Evolutionary conservation across 92 coral and sea anemone genomes (phyloP), one percentile per base, ranked within the genome.

Genomic region (Bergia sp.): DNA sequence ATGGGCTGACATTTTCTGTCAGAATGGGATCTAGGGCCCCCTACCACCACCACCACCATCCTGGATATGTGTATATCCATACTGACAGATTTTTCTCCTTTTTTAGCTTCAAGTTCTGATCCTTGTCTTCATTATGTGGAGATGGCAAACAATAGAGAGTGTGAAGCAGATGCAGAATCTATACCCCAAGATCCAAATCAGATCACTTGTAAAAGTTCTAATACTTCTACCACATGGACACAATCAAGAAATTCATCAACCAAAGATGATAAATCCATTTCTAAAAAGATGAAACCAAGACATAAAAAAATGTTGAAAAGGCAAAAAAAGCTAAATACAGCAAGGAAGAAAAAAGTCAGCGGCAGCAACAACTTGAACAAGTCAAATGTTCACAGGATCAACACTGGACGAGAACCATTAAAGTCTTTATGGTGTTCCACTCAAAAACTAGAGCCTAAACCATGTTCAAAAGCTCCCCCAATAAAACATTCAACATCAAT

Each of bases 201-300:
- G 55, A 7, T 5, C 77, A 21, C 50, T 45, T 57, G 67, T 23
- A 88, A 16, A 37, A 73, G 38, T 7, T 82, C 61, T 61, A 69
- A 76, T 75, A 88, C 83, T 80, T 58, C 88, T 77, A 58, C 21
- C 5, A 37, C 80, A 41, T 44, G 37, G 18, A 23, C 5, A 72
- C 80, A 92, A 39, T 81, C 86, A 77, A 89, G 74, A 80, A 90
- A 86, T 64, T 83, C 69, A 7, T 45, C 74, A 69, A 78, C 53
- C 44, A 53, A 93, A 85, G 86, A 81, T 79, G 85, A 84, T 71
- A 73, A 81, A 90, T 47, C 79, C 90, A 50, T 90, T 93, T 71
- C 64, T 79, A 85, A 85, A 93, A 89, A 85, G 86, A 42, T 6
- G 84, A 49, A 15, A 67, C 42, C 50, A 53, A 89, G 86, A 80